Conservation (phyloP, 2,797 vertebrate genomes). For the Sebastes steindachneri region DNA sequence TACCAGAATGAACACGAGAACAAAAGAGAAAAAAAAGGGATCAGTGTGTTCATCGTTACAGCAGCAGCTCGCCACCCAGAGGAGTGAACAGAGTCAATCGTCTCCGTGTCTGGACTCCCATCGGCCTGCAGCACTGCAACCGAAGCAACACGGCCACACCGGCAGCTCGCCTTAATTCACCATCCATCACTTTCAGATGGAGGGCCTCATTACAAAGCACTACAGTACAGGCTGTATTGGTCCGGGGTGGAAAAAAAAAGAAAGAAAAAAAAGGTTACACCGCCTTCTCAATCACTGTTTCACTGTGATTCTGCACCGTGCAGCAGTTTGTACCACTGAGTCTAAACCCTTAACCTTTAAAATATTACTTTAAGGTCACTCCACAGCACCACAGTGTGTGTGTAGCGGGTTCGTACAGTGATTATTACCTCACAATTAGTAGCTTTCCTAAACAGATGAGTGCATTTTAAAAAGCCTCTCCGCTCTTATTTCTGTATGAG, state of each 20-base stretch:
- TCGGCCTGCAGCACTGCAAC: conserved; percentile 52
- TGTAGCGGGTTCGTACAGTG: no score
- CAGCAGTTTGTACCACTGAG: conserved; percentile 46
- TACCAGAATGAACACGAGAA: background rate
- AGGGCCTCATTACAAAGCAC: conserved; percentile 66
- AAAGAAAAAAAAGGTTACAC: conserved; percentile 30
- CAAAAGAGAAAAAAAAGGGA: background rate
- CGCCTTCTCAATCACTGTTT: conserved; percentile 61
- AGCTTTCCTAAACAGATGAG: conserved; percentile 3
- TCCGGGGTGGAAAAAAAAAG: background rate
- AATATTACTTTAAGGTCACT: background rate
- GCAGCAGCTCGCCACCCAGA: conserved; percentile 32
- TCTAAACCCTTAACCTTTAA: conserved; percentile 36
- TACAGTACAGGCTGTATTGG: conserved; percentile 47
- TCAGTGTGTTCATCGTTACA: conserved; percentile 1
- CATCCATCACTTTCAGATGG: conserved; percentile 76
- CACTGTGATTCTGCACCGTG: conserved; percentile 47
- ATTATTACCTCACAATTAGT: background rate
- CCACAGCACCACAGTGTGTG: background rate
- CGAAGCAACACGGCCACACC: conserved; percentile 48
- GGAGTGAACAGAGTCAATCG: conserved; percentile 59
- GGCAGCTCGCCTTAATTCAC: conserved; percentile 61
- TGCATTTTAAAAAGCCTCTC: background rate
- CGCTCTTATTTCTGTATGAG: background rate
- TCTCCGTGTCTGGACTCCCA: conserved; percentile 43